phyloP scores from a whole-genome alignment of 2,113 vertebrate genomes.

The Pionites leucogaster region DNA sequence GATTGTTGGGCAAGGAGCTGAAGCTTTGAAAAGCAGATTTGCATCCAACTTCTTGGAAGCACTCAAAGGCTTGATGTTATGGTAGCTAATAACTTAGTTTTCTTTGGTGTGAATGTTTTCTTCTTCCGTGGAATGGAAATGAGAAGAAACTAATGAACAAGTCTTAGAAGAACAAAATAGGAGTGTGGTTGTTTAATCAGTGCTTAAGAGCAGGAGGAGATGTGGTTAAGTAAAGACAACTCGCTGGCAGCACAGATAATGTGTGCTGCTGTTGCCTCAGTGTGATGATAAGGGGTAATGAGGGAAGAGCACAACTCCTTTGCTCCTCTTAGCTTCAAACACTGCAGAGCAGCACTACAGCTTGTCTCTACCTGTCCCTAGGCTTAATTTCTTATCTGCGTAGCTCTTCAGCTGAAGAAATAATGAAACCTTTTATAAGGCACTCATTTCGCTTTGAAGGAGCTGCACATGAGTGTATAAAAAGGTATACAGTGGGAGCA shows the following conservation, averaged over 20 bases:
- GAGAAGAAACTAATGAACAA: not conserved
- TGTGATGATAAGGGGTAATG: accelerated
- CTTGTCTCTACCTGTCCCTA: not conserved
- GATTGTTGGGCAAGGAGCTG: not conserved
- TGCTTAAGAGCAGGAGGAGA: not conserved
- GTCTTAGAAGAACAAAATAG: not conserved
- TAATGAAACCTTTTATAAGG: not conserved
- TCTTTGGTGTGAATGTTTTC: not conserved
- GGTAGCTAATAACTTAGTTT: not conserved
- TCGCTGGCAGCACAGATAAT: accelerated
- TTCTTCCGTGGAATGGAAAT: not conserved
- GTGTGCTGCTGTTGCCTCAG: not conserved
- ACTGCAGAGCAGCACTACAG: not conserved
- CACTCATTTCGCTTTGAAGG: not conserved
- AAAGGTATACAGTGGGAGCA: not conserved
- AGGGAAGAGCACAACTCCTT: not conserved
- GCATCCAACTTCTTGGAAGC: not conserved
- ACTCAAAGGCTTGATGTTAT: not conserved
- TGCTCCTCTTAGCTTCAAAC: not conserved
- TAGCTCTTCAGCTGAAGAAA: not conserved
- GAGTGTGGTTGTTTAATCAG: not conserved
- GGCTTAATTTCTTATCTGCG: not conserved
- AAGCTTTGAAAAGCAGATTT: not conserved
- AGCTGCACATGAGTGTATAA: not conserved
- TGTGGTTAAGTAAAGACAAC: not conserved